A percentile compares a stretch with the other conserved stretches of the same genome.
phyloP scores from a whole-genome alignment of 2,888 invertebrate genomes.

The Empis livida region DNA sequence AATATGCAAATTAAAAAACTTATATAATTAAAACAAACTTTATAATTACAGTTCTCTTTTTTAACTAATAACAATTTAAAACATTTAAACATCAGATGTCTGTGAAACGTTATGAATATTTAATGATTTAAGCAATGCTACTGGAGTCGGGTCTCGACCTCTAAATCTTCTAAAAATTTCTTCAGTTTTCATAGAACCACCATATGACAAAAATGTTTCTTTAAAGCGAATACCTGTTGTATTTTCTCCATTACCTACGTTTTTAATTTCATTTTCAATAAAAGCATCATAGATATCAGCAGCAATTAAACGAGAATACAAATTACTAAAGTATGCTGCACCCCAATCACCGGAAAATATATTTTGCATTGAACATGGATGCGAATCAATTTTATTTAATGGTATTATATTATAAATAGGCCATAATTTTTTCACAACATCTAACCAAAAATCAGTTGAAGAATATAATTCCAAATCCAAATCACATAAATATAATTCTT shows the following conservation, averaged over 20 bases:
- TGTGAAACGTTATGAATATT: conserved; percentile 24
- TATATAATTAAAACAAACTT: too few species aligned
- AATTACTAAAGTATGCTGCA: conserved; percentile 71
- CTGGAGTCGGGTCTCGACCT: conserved; percentile 81
- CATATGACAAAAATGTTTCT: conserved; percentile 69
- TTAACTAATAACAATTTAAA: too few species aligned
- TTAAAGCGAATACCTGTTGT: conserved; percentile 59
- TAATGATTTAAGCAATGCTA: conserved; percentile 52
- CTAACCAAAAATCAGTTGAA: conserved; percentile 67
- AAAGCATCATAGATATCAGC: conserved; percentile 84
- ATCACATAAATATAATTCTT: conserved; percentile 66
- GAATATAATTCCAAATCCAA: conserved; percentile 74
- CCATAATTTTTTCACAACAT: conserved; percentile 66
- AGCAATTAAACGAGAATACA: conserved; percentile 82
- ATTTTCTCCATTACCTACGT: conserved; percentile 35
- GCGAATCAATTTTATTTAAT: conserved; percentile 64
- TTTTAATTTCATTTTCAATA: conserved; percentile 36
- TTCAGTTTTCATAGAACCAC: conserved; percentile 67
- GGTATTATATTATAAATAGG: conserved; percentile 65
- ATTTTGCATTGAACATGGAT: conserved; percentile 71
- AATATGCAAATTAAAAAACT: too few species aligned
- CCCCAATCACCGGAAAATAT: conserved; percentile 75
- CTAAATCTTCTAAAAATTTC: conserved; percentile 84
- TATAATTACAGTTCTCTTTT: too few species aligned
- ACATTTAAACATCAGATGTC: conserved; percentile 16